Evolutionary conservation across 2,113 vertebrate genomes (phyloP).

Genomic region (Sylvia atricapilla): DNA sequence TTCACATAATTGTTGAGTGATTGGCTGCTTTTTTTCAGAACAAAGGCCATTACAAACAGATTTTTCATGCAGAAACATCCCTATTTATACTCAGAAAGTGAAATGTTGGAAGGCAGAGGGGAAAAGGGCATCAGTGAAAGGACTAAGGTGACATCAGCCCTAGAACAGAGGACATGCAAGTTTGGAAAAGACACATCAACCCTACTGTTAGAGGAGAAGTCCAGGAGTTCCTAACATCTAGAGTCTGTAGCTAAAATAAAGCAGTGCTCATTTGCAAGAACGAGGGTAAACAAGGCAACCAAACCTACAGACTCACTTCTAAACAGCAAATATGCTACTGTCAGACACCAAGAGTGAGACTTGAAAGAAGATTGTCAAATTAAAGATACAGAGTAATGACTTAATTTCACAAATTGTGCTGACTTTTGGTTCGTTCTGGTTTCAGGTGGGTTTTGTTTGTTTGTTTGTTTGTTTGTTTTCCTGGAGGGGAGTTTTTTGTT

Average conservation of each 20-base stretch:
- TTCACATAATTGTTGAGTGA: neutral
- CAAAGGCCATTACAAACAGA: neutral
- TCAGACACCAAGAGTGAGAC: neutral
- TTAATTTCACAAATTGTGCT: neutral
- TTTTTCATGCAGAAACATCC: neutral
- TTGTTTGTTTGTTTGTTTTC: neutral
- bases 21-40: neutral
- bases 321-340: fast-evolving
- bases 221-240: neutral
- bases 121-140: neutral
- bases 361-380: neutral
- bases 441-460: neutral
- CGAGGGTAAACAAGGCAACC: neutral
- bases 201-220: neutral
- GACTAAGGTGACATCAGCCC: neutral
- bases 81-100: neutral
- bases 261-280: neutral
- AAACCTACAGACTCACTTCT: neutral
- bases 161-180: neutral
- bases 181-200: neutral
- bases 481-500: fast-evolving
- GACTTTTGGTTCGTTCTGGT: neutral
- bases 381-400: neutral
- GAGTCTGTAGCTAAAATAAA: neutral
- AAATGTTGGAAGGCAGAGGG: neutral